Evolutionary conservation across 37 sponge, comb jelly and placozoan species (phyloP).

Genomic region (Oopsacas minuta): DNA sequence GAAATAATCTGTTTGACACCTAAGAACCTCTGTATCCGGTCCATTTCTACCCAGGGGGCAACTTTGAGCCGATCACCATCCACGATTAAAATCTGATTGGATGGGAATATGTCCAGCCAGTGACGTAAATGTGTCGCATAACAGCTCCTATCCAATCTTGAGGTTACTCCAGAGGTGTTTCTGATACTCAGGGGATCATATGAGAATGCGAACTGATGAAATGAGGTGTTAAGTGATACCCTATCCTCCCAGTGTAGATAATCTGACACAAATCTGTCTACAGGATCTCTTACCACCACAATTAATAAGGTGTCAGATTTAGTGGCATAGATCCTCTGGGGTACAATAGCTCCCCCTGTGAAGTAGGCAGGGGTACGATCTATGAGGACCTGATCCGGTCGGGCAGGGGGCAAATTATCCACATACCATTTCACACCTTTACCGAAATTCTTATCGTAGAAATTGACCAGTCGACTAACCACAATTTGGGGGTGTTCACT

Average conservation of each 20-base stretch:
- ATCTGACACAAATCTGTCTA: constrained; percentile 60
- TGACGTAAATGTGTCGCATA: constrained; percentile 43
- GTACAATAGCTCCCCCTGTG: constrained; percentile 24
- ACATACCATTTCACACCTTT: constrained; percentile 57
- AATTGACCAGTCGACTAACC: constrained; percentile 34
- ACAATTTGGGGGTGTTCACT: constrained; percentile 48
- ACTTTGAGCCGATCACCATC: constrained; percentile 48
- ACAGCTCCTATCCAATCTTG: constrained; percentile 27
- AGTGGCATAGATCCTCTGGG: constrained; percentile 33
- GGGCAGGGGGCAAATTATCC: constrained; percentile 34
- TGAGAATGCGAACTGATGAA: background rate
- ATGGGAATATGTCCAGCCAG: constrained; percentile 57
- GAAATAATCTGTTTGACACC: constrained; percentile 25
- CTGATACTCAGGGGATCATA: constrained; percentile 19
- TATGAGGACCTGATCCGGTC: constrained; percentile 30
- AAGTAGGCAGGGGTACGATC: constrained; percentile 84
- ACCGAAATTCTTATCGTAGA: constrained; percentile 45
- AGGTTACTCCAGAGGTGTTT: background rate
- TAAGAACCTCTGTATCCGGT: constrained; percentile 40
- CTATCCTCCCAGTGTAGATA: constrained; percentile 37
- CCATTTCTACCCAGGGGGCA: constrained; percentile 40
- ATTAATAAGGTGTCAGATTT: constrained; percentile 39
- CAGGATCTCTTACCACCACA: constrained; percentile 64
- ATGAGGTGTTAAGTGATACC: background rate
- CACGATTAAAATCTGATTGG: constrained; percentile 46